Conservation (phyloP, 2,888 invertebrate species). For the Aphrophora alni region DNA sequence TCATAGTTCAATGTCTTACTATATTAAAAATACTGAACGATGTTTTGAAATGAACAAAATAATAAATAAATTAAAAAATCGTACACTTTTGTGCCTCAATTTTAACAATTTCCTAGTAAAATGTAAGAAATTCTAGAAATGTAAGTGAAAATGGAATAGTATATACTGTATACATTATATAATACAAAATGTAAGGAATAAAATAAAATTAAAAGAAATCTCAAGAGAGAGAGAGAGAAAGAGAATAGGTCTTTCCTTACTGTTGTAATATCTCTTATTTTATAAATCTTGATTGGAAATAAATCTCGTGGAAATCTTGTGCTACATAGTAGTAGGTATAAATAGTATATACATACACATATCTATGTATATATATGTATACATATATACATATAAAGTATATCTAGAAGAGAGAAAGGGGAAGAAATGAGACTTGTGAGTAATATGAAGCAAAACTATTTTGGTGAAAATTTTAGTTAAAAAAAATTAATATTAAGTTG, state of each 20-base stretch:
- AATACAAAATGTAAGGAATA: not conserved
- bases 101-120: not conserved
- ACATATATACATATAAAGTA: not conserved
- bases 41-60: not conserved
- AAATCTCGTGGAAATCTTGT: not conserved
- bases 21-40: not conserved
- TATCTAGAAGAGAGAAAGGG: slow-evolving; percentile 33
- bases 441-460: slow-evolving; percentile 22
- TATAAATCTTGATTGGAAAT: not conserved
- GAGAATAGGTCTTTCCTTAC: not conserved
- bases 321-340: not conserved
- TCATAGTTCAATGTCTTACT: not conserved
- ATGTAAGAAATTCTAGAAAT: not conserved
- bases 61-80: not conserved
- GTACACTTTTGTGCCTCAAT: not conserved
- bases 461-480: too few species aligned
- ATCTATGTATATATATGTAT: not conserved
- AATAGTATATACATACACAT: not conserved
- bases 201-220: not conserved
- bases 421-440: slow-evolving; percentile 22
- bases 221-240: not conserved
- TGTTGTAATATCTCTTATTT: not conserved
- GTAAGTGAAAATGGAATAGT: not conserved
- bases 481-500: too few species aligned
- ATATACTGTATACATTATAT: not conserved